Evolutionary conservation across 1,140 invertebrate genomes (phyloP), one percentile per base, ranked within the genome.

Genomic region (Stenopsyche tienmushanensis): DNA sequence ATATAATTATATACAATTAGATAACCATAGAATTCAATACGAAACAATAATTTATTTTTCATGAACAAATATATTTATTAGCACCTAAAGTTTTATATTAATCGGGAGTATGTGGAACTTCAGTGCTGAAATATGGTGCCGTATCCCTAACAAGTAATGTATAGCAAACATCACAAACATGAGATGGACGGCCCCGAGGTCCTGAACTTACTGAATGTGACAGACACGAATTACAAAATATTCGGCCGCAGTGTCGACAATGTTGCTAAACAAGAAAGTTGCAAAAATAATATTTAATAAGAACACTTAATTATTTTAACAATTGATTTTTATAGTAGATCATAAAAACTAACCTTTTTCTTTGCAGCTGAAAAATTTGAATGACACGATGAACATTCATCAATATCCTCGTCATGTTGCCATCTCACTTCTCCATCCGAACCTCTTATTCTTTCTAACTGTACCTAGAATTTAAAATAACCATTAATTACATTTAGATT

Each of bases 121-220:
- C 90, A 62, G 88, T 91, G 80, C 93, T 95, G 82, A 98, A 98
- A 82, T 96, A 97, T 42, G 95, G 95, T 70, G 94, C 92, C 44
- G 92, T 90, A 79, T 97, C 89, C 73, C 90, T 90, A 72, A 94
- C 94, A 72, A 99, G 88, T 70, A 99, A 84, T 25, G 96, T 99
- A 83, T 97, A 93, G 83, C 97, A 99, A 58, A 98, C 94, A 80
- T 93, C 87, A 84, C 97, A 99, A 59, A 99, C 97, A 78, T 89
- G 88, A 47, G 92, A 91, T 49, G 87, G 86, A 72, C 91, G 84
- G 69, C 88, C 84, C 71, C 93, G 90, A 59, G 94, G 94, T 54
- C 96, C 96, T 73, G 91, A 92, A 66, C 84, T 81, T 62, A 98
- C 94, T 39, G 82, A 84, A 78, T 92, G 90, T 20, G 86, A 83